Percentiles rank a stretch among this genome's conserved stretches.
These are phyloP conservation scores for Erpornis zantholeuca DNA, from an alignment of 2,113 vertebrate species.

Conservation along the genomic window DNA sequence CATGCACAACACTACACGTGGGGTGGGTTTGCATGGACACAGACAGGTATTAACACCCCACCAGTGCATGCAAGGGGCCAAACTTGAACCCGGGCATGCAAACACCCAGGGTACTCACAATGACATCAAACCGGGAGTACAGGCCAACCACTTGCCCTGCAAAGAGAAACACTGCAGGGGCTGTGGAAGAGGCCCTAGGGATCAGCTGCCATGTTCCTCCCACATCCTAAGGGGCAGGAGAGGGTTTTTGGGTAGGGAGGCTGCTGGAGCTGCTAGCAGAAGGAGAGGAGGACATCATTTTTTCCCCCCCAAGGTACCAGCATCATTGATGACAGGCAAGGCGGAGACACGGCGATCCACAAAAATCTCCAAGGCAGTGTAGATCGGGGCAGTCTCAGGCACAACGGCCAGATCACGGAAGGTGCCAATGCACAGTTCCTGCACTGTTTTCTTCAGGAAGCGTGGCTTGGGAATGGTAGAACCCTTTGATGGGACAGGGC, in stretches of 20 bases:
- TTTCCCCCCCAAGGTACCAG: slow-evolving; percentile 67
- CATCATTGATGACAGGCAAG: slow-evolving; percentile 85
- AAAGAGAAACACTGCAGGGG: not conserved
- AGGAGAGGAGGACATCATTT: rapidly evolving
- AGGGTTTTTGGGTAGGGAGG: not conserved
- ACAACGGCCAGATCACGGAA: slow-evolving; percentile 88
- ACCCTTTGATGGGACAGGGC: slow-evolving; percentile 62
- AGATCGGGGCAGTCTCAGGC: slow-evolving; percentile 78
- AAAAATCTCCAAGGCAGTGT: slow-evolving; percentile 87
- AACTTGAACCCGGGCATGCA: not conserved
- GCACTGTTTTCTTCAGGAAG: slow-evolving; percentile 81
- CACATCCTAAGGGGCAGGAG: not conserved
- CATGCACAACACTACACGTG: rapidly evolving
- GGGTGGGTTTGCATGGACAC: not conserved
- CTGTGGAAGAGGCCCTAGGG: not conserved
- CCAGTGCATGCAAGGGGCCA: not conserved
- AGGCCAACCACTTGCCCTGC: slow-evolving; percentile 90
- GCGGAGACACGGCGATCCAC: slow-evolving; percentile 92
- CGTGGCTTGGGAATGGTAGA: slow-evolving; percentile 80
- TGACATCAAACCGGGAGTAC: slow-evolving; percentile 94
- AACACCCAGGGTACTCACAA: slow-evolving; percentile 79
- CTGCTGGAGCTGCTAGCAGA: not conserved
- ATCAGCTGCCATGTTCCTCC: not conserved
- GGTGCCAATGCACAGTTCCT: slow-evolving; percentile 88
- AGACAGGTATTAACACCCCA: not conserved